These are phyloP conservation scores for Lymantria monacha DNA, from an alignment of 2,888 invertebrate genomes.

Conservation along the genomic window DNA sequence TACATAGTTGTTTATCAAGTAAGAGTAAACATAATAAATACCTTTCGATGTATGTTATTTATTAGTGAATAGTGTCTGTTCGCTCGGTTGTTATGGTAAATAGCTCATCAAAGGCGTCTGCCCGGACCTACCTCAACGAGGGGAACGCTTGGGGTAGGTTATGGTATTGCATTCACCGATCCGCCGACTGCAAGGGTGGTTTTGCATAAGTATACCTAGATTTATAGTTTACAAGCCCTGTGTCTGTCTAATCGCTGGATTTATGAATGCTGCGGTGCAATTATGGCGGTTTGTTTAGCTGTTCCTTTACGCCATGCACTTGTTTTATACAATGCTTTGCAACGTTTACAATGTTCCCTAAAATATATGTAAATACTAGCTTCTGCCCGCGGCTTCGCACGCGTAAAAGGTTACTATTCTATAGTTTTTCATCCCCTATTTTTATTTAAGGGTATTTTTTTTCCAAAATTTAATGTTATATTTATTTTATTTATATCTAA, in stretches of 20 bases:
- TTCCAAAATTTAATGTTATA: too few relatives aligned
- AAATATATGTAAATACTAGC: too few relatives aligned
- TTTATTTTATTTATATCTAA: too few relatives aligned
- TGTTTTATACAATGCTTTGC: too few relatives aligned
- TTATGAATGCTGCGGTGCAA: constrained; percentile 68
- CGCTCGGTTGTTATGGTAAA: constrained; percentile 66
- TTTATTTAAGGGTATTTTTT: too few relatives aligned
- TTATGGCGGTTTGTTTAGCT: constrained; percentile 57
- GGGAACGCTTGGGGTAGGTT: constrained; percentile 76
- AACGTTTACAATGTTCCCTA: too few relatives aligned
- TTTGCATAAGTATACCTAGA: constrained; percentile 66
- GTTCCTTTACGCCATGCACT: constrained; percentile 20
- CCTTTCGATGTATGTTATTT: constrained; percentile 30
- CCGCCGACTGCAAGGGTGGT: constrained; percentile 67
- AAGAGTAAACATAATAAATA: constrained; percentile 26
- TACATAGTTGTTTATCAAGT: constrained; percentile 22
- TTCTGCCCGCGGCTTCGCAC: too few relatives aligned
- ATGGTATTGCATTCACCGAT: constrained; percentile 73
- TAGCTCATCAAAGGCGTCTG: constrained; percentile 69
- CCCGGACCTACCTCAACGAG: constrained; percentile 69
- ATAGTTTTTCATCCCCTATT: too few relatives aligned
- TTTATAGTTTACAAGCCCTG: constrained; percentile 58
- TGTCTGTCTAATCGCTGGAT: constrained; percentile 69
- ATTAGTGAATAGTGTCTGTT: constrained; percentile 42
- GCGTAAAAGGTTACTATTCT: too few relatives aligned